Evolutionary conservation across 2,888 invertebrate species (phyloP).

Genomic region (Sphaeridia pumilis): DNA sequence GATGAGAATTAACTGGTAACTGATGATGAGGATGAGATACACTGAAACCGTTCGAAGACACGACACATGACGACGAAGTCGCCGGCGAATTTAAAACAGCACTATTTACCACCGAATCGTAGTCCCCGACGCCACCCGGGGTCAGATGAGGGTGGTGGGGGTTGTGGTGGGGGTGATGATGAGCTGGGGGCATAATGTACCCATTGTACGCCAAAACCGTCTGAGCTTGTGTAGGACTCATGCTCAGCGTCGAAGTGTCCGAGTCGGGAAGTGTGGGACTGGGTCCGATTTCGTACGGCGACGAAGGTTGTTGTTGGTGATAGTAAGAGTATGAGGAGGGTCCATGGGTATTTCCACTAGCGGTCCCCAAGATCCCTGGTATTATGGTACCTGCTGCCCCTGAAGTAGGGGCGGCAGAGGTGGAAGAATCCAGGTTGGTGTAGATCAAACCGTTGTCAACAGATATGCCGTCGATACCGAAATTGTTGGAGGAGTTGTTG

Average conservation of each 20-base stretch:
- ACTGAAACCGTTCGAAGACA: no score
- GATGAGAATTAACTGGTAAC: no score
- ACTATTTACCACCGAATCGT: no score
- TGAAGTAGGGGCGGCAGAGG: conserved; percentile 40
- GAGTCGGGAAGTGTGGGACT: conserved; percentile 27
- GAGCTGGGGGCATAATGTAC: conserved; percentile 12
- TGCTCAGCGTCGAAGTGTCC: conserved; percentile 25
- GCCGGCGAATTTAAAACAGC: no score
- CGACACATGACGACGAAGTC: no score
- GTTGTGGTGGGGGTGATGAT: conserved; percentile 24
- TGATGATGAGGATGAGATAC: no score
- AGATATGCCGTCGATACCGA: conserved; percentile 48
- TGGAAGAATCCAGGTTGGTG: conserved; percentile 59
- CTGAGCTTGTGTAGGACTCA: no score
- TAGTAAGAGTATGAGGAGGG: conserved; percentile 18
- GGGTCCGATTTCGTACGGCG: conserved; percentile 16
- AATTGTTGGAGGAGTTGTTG: conserved; percentile 52
- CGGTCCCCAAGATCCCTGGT: conserved; percentile 39
- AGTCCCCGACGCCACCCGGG: neutral
- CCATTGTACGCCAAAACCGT: conserved; percentile 34
- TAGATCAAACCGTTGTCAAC: conserved; percentile 61
- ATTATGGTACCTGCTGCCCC: conserved; percentile 45
- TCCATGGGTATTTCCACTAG: neutral
- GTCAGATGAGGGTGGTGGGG: neutral
- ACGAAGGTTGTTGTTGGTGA: conserved; percentile 14